phyloP scores from a whole-genome alignment of 2,113 vertebrate species.

The Gallinago media region DNA sequence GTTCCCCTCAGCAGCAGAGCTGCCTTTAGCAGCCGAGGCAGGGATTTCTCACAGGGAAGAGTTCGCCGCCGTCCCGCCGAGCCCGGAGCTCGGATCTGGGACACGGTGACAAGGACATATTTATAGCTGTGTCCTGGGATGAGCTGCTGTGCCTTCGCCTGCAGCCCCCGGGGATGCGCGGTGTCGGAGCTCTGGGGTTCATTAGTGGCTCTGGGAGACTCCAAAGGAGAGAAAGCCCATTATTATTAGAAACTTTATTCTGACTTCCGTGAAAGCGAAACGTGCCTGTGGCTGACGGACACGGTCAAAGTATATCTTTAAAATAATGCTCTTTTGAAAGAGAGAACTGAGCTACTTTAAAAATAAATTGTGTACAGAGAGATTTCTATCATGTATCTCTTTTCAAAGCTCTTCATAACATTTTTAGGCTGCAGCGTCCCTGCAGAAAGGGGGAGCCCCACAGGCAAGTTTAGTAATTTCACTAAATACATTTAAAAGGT shows the following conservation, averaged over 20 bases:
- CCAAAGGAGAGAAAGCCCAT: not conserved
- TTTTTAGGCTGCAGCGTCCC: not conserved
- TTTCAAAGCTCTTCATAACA: not conserved
- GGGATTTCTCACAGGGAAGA: not conserved
- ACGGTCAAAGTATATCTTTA: rapidly evolving
- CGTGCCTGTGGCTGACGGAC: not conserved
- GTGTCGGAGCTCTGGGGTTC: not conserved
- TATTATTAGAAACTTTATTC: not conserved
- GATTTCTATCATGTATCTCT: rapidly evolving
- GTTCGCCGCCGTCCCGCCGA: not conserved
- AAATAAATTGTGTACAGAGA: not conserved
- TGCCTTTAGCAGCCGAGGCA: not conserved
- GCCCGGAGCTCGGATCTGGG: not conserved
- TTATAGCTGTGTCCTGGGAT: not conserved
- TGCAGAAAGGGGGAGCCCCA: not conserved
- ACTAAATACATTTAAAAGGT: not conserved
- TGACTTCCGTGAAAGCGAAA: not conserved
- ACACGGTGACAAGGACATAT: not conserved
- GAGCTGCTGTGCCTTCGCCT: rapidly evolving
- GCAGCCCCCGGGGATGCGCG: rapidly evolving
- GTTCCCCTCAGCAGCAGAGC: not conserved
- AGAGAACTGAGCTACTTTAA: not conserved
- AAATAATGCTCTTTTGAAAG: not conserved
- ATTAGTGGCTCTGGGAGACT: not conserved
- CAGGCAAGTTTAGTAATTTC: not conserved